Evolutionary conservation across 2,888 invertebrate species (phyloP), one percentile per base, ranked within the genome.

Genomic region (Leistus spinibarbis): DNA sequence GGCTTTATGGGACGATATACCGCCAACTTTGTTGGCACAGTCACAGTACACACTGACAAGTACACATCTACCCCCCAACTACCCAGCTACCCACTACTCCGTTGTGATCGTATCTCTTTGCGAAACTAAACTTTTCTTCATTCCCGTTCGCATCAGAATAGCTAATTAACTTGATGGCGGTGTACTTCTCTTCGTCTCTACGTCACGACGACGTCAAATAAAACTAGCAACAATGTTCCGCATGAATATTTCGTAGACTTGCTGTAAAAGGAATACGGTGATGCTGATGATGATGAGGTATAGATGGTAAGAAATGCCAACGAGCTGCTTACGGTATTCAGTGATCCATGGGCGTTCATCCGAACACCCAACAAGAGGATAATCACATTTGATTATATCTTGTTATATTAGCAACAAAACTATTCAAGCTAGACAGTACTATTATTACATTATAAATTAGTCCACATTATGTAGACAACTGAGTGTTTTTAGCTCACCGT

Each of bases 121-220:
- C 23, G 22, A 23, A 69, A 60, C 22, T 54, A 63, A 77, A 77
- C 75, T 76, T 76, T 76, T 77, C 66, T 76, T 72, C 72, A n/a
- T 13, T 40, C 7, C 40, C 40, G 76, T 69, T 71, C 66, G 72
- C 74, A 76, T 77, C 68, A 69, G 73, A 77, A 77, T 76, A 64
- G 54, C 77, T 78, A 77, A 78, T 78, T 78, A 78, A 77, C 63
- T 76, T 77, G 77, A 78, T 76, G 73, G 74, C 77, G 27, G 54
- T 63, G 68, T 76, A 65, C 77, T 76, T 77, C 53, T 62, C 66
- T 40, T 40, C 40, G 40, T 40, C 63, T 63, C 19, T n/a, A 17
- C 69, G 54, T 62, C 62, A 40, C 40, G 19, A 19, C 40, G 19
- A 62, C 20, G 69, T 62, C 40, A 69, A 69, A 69, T 69, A 69